Conservation (phyloP, 2,797 vertebrate genomes). For the Paguma larvata region DNA sequence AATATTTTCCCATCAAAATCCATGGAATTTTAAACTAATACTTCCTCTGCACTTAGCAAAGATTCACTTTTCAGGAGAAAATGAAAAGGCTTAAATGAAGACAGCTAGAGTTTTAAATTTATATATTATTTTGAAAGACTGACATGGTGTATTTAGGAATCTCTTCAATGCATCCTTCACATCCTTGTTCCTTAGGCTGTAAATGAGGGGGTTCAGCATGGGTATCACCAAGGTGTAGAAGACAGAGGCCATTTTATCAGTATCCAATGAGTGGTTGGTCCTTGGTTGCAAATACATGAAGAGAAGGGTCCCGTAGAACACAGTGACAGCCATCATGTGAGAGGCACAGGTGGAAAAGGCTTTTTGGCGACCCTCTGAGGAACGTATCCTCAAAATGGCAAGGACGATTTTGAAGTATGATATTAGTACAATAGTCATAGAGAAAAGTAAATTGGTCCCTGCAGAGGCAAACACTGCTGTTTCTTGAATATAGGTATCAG, state of each 20-base stretch:
- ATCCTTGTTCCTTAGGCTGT: slow-evolving; percentile 72
- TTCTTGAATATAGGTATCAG: slow-evolving; percentile 61
- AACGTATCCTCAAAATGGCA: slow-evolving; percentile 70
- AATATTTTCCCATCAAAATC: neutral
- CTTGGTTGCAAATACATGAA: slow-evolving; percentile 77
- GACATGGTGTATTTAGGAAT: neutral
- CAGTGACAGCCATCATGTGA: slow-evolving; percentile 65
- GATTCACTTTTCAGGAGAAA: neutral
- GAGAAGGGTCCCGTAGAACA: slow-evolving; percentile 74
- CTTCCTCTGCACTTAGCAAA: neutral
- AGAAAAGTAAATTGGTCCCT: slow-evolving; percentile 62
- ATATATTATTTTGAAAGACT: neutral
- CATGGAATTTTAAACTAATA: neutral
- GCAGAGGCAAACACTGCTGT: slow-evolving; percentile 65
- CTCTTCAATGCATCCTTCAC: slow-evolving; percentile 58
- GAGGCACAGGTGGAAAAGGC: slow-evolving; percentile 75
- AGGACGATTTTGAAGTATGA: slow-evolving; percentile 67
- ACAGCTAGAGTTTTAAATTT: neutral
- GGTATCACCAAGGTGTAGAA: slow-evolving; percentile 74
- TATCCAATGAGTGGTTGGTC: slow-evolving; percentile 63
- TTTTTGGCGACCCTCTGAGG: slow-evolving; percentile 49
- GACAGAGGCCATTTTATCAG: slow-evolving; percentile 71
- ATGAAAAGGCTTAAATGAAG: neutral
- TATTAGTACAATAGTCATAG: slow-evolving; percentile 62
- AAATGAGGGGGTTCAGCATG: slow-evolving; percentile 77